phyloP scores from a whole-genome alignment of 2,797 vertebrate genomes.

The Meda fulgida region DNA sequence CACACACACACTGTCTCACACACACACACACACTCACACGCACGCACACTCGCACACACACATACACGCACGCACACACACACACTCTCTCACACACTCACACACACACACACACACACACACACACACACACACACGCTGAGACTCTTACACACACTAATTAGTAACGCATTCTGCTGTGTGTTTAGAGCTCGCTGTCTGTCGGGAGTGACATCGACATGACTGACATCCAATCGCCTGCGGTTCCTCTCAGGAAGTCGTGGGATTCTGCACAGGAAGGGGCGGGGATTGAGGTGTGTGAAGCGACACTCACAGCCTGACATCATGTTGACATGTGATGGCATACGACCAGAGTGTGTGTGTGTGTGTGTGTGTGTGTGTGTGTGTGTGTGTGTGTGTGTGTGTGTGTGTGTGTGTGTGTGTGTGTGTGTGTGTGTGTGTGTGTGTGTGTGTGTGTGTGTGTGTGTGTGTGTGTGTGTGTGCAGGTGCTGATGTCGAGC shows the following conservation, averaged over 20 bases:
- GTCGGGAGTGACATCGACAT: slow-evolving; percentile 89
- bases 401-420: no score
- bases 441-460: background rate
- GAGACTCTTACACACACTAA: no score
- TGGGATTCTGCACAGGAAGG: slow-evolving; percentile 81
- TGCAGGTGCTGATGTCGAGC: slow-evolving; percentile 89
- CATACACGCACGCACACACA: no score
- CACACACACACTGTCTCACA: no score
- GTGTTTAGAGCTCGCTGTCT: slow-evolving; percentile 85
- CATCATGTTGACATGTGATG: background rate
- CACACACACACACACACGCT: no score
- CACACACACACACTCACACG: no score
- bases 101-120: no score
- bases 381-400: no score
- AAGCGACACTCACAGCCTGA: background rate
- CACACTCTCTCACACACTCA: no score
- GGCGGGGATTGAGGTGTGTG: slow-evolving; percentile 73
- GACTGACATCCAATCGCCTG: slow-evolving; percentile 77
- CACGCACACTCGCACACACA: no score
- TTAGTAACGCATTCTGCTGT: slow-evolving; percentile 29
- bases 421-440: background rate
- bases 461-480: background rate
- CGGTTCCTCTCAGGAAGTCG: slow-evolving; percentile 76
- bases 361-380: no score
- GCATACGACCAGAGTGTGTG: background rate